These are phyloP conservation scores for Synanthedon andrenaeformis DNA, from an alignment of 2,888 invertebrate genomes.

Conservation along the genomic window DNA sequence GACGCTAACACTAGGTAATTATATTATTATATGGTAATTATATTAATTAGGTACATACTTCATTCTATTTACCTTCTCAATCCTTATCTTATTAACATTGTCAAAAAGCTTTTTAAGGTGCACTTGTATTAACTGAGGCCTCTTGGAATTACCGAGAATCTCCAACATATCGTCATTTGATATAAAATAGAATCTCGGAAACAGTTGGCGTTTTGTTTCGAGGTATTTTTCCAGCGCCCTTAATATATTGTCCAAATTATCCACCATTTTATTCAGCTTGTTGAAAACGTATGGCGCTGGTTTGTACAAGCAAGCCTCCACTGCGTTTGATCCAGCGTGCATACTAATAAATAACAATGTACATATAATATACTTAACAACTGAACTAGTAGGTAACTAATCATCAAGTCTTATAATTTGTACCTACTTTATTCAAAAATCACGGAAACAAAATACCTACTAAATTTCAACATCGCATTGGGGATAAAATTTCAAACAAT, in stretches of 20 bases:
- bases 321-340: slow-evolving; percentile 66
- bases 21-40: too few species aligned
- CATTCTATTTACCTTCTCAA: slow-evolving; percentile 67
- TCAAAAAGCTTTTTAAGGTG: slow-evolving; percentile 92
- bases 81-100: slow-evolving; percentile 80
- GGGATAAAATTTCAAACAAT: too few species aligned
- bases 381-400: neutral
- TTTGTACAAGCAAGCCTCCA: slow-evolving; percentile 73
- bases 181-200: slow-evolving; percentile 81
- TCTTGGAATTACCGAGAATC: slow-evolving; percentile 87
- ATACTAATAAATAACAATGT: slow-evolving; percentile 35
- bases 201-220: slow-evolving; percentile 88
- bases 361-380: neutral
- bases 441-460: too few species aligned
- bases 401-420: too few species aligned
- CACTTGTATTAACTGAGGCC: slow-evolving; percentile 84
- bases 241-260: slow-evolving; percentile 82
- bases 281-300: slow-evolving; percentile 74
- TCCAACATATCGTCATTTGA: slow-evolving; percentile 79
- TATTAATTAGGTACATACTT: too few species aligned
- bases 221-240: slow-evolving; percentile 87
- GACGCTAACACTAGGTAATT: too few species aligned
- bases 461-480: too few species aligned
- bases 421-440: too few species aligned
- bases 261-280: slow-evolving; percentile 78